Evolutionary conservation across 2,888 invertebrate genomes (phyloP), one percentile per base, ranked within the genome.

Genomic region (Drosophila hawaiiensis): DNA sequence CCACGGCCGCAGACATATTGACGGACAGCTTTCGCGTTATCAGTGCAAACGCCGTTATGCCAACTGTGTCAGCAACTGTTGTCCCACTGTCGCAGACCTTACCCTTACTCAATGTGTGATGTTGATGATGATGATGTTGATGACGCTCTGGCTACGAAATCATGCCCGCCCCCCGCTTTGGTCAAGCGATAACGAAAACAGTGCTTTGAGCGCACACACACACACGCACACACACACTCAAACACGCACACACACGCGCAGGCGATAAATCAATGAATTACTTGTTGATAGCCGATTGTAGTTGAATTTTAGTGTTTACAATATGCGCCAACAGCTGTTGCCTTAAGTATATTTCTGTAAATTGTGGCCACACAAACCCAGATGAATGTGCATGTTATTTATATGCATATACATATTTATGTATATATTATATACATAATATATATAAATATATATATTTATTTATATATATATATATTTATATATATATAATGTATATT

Each of bases 261-360:
- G 5, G 19, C 19, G 43, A 39, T 9, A 65, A 50, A 29, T 67
- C 60, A 64, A 52, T 63, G 39, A 41, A 69, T 33, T 33, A 65
- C 43, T 62, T 69, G 61, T 61, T 68, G 70, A 59, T 54, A 47
- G n/a, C 54, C 22, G 53, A 43, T 10, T 25, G 53, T 37, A n/a
- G 41, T 59, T 35, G 41, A 52, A 39, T 35, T 54, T 43, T 28
- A 49, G 53, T 77, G 78, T 78, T 77, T 77, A 77, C 78, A 77
- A 59, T 73, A 37, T 65, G 63, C 37, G 56, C 59, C 55, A 69
- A 53, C 78, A 73, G 76, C 78, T 78, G 76, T 74, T 76, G 76
- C 59, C 55, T 59, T 52, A 43, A 31, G 39, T 61, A 50, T 56
- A 43, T 47, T 62, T 54, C 28, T 39, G 28, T 29, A 22, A 37